These are phyloP conservation scores for Pterostichus madidus DNA, from an alignment of 2,888 invertebrate species.

Conservation along the genomic window DNA sequence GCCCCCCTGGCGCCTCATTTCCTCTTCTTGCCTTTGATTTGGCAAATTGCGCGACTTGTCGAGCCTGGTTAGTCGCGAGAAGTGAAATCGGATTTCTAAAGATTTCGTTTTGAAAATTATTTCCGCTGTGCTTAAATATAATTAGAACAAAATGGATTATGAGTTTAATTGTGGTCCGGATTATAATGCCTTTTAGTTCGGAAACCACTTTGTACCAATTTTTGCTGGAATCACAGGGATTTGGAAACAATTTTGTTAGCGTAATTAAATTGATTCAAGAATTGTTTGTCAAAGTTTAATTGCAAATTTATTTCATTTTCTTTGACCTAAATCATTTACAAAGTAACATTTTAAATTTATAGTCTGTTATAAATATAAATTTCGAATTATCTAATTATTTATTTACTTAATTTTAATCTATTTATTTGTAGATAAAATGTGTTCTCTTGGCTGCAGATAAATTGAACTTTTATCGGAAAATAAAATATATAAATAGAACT, in stretches of 20 bases:
- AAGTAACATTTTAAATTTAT: too few relatives aligned
- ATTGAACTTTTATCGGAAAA: too few relatives aligned
- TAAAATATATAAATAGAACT: background rate
- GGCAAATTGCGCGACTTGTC: constrained; percentile 53
- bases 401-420: too few relatives aligned
- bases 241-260: constrained; percentile 33
- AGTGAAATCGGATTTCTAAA: constrained; percentile 55
- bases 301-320: background rate
- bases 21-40: constrained; percentile 62
- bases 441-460: too few relatives aligned
- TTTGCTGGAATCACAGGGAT: constrained; percentile 24
- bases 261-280: constrained; percentile 32
- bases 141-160: constrained; percentile 66
- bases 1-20: constrained; percentile 35
- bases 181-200: constrained; percentile 40
- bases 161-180: constrained; percentile 62
- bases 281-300: constrained; percentile 16
- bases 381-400: too few relatives aligned
- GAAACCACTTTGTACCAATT: constrained; percentile 41
- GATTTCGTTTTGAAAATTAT: constrained; percentile 66
- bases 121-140: constrained; percentile 63
- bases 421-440: too few relatives aligned
- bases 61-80: constrained; percentile 19
- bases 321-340: background rate
- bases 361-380: too few relatives aligned